phyloP scores from a whole-genome alignment of 2,113 vertebrate genomes.

The Sphaerodactylus townsendi region DNA sequence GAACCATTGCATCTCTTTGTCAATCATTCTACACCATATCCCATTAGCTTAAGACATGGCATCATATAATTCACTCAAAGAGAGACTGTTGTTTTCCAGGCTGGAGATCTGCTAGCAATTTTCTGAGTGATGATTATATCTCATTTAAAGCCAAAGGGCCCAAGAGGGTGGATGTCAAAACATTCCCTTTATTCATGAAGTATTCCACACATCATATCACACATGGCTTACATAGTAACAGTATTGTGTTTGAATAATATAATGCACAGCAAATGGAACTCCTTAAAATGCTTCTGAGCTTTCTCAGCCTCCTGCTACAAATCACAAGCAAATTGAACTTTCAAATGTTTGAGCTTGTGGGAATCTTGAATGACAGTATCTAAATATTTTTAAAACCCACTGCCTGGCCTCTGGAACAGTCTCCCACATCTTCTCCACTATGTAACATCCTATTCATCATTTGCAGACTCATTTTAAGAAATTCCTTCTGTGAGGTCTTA shows the following conservation, averaged over 20 bases:
- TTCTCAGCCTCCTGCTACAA: slow-evolving; percentile 12
- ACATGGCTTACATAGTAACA: background rate
- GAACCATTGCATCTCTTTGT: slow-evolving; percentile 33
- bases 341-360: slow-evolving; percentile 3
- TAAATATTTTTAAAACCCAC: slow-evolving; percentile 15
- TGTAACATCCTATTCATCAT: background rate
- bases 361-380: background rate
- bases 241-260: slow-evolving; percentile 42
- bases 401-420: slow-evolving; percentile 14
- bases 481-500: background rate
- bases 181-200: background rate
- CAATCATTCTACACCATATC: background rate
- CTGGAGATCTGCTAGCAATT: slow-evolving; percentile 28
- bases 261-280: slow-evolving; percentile 14
- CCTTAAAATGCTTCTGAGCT: background rate
- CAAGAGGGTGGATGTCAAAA: slow-evolving; percentile 12
- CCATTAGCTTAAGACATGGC: background rate
- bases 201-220: slow-evolving; percentile 1
- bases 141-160: slow-evolving; percentile 23
- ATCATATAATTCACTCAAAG: background rate
- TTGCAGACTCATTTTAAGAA: background rate
- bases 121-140: slow-evolving; percentile 29
- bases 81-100: slow-evolving; percentile 9
- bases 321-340: slow-evolving; percentile 18
- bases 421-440: background rate